Evolutionary conservation across 1,140 invertebrate genomes (phyloP).

Genomic region (Calosoma granatense): DNA sequence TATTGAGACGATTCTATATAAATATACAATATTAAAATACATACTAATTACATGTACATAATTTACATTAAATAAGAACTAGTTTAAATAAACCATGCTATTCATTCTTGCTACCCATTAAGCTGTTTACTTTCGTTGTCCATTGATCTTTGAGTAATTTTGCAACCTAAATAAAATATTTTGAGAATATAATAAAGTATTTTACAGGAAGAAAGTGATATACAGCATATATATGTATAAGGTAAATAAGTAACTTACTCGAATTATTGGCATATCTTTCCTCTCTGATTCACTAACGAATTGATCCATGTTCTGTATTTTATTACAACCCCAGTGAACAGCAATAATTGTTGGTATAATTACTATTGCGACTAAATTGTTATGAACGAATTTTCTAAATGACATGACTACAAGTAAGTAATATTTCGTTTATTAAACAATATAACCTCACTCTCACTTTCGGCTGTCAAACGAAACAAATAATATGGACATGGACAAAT

Average conservation of each 20-base stretch:
- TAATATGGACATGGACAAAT: no score
- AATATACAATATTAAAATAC: neutral
- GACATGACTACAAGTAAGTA: constrained; percentile 3
- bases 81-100: constrained; percentile 9
- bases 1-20: neutral
- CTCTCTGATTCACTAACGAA: constrained; percentile 37
- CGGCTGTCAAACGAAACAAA: no score
- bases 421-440: no score
- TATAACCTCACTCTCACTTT: no score
- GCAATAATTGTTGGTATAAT: constrained; percentile 38
- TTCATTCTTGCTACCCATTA: neutral
- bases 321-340: constrained; percentile 41
- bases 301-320: constrained; percentile 37
- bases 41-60: constrained; percentile 9
- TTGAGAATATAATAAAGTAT: neutral
- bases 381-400: constrained; percentile 29
- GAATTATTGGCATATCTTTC: constrained; percentile 33
- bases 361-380: constrained; percentile 36
- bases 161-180: constrained; percentile 11
- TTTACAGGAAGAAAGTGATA: neutral
- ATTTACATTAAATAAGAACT: constrained; percentile 5
- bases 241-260: constrained; percentile 26
- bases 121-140: neutral
- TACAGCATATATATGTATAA: neutral
- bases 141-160: constrained; percentile 14